Evolutionary conservation across 1,140 invertebrate genomes (phyloP).

Genomic region (Macrobrachium nipponense): DNA sequence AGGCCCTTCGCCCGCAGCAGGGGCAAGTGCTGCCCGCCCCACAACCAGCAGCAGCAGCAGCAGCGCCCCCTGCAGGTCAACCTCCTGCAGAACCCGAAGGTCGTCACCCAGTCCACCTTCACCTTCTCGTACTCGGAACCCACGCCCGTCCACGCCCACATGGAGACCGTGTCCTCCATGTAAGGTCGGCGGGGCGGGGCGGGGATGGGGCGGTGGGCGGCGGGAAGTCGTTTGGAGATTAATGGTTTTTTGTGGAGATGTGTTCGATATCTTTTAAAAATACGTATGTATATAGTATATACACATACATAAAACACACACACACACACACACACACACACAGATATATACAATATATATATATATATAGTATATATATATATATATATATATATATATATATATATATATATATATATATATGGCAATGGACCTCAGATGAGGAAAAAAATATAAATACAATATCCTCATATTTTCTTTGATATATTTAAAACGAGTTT

Average conservation of each 20-base stretch:
- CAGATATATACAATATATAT: background rate
- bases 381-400: background rate
- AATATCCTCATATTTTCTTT: background rate
- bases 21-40: background rate
- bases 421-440: background rate
- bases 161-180: conserved; percentile 44
- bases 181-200: background rate
- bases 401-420: background rate
- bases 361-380: background rate
- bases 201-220: background rate
- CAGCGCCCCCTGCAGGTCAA: too few species aligned
- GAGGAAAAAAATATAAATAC: background rate
- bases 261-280: background rate
- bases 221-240: background rate
- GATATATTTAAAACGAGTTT: background rate
- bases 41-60: too few species aligned
- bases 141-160: conserved; percentile 32
- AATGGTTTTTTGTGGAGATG: background rate
- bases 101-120: conserved; percentile 12
- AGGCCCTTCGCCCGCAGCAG: conserved; percentile 8
- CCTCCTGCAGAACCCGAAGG: background rate
- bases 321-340: background rate
- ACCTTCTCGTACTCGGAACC: conserved; percentile 29
- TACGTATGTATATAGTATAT: background rate
- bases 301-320: background rate